These are phyloP conservation scores for Pseudolycoriella hygida DNA, from an alignment of 2,888 invertebrate species.

Conservation along the genomic window DNA sequence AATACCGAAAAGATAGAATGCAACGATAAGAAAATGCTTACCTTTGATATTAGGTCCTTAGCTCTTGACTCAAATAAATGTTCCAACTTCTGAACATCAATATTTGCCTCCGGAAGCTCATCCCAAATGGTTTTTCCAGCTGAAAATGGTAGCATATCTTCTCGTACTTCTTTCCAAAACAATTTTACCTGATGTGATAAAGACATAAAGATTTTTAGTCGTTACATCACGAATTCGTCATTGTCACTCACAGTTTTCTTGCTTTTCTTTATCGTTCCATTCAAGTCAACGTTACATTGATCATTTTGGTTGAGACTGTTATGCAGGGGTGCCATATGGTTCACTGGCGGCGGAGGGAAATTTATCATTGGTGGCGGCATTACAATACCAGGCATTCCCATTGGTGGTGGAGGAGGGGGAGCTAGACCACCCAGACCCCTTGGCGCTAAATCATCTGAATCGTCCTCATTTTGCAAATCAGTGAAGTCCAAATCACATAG, in stretches of 20 bases:
- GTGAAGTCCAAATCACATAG: conserved; percentile 94
- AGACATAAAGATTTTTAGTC: neutral
- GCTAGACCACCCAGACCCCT: conserved; percentile 34
- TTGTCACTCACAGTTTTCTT: conserved; percentile 65
- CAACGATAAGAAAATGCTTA: conserved; percentile 29
- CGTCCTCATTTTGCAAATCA: conserved; percentile 77
- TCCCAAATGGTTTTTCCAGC: conserved; percentile 76
- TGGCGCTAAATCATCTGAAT: conserved; percentile 58
- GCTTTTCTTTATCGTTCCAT: conserved; percentile 49
- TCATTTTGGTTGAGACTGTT: conserved; percentile 18
- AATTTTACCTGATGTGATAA: conserved; percentile 42
- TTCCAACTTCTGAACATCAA: conserved; percentile 87
- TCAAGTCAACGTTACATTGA: neutral
- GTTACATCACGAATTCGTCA: neutral
- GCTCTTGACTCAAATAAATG: conserved; percentile 93
- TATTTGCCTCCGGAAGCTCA: conserved; percentile 60
- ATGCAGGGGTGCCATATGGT: conserved; percentile 33
- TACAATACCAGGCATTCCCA: conserved; percentile 35
- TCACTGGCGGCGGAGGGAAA: conserved; percentile 31
- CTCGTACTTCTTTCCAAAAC: conserved; percentile 93
- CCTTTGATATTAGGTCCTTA: conserved; percentile 89
- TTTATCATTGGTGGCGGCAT: conserved; percentile 28
- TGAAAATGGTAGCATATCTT: conserved; percentile 37
- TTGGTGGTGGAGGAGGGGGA: conserved; percentile 67
- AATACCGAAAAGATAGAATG: no score